Percentiles rank a stretch among this genome's conserved stretches.
These are phyloP conservation scores for Coenonympha arcania DNA, from an alignment of 2,888 invertebrate species.

Conservation along the genomic window DNA sequence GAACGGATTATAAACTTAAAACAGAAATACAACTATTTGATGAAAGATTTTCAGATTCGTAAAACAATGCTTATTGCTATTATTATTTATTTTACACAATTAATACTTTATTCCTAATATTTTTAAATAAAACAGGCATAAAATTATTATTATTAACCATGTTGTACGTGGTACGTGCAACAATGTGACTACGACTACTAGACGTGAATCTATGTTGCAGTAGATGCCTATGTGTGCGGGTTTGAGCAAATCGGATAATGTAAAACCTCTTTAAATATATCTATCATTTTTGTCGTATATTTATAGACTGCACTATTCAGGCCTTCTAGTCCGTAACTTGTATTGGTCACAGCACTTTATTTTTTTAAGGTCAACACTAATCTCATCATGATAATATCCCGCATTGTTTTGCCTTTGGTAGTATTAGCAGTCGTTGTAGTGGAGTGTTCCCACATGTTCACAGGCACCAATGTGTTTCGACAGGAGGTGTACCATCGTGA, in stretches of 20 bases:
- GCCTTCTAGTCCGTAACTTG: background rate
- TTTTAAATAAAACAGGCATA: too few relatives aligned
- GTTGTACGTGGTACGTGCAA: too few relatives aligned
- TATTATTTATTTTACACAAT: too few relatives aligned
- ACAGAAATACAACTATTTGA: too few relatives aligned
- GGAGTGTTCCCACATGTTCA: constrained; percentile 45
- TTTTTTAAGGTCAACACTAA: background rate
- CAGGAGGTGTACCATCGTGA: constrained; percentile 38
- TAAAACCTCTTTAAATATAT: background rate
- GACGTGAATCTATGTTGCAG: too few relatives aligned
- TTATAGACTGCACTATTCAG: background rate
- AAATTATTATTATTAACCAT: too few relatives aligned
- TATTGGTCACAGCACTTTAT: background rate
- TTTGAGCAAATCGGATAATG: background rate
- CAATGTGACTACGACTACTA: too few relatives aligned
- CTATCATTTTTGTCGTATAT: background rate
- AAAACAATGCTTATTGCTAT: too few relatives aligned
- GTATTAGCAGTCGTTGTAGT: constrained; percentile 37
- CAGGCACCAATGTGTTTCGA: constrained; percentile 46
- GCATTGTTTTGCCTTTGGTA: constrained; percentile 15
- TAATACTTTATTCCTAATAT: too few relatives aligned
- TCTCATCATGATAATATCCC: background rate
- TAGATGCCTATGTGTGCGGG: too few relatives aligned
- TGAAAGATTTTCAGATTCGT: too few relatives aligned
- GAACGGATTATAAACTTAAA: too few relatives aligned